Percentiles rank a stretch among this genome's conserved stretches.
Conservation (phyloP, 2,888 invertebrate genomes). For the Leucoma salicis region DNA sequence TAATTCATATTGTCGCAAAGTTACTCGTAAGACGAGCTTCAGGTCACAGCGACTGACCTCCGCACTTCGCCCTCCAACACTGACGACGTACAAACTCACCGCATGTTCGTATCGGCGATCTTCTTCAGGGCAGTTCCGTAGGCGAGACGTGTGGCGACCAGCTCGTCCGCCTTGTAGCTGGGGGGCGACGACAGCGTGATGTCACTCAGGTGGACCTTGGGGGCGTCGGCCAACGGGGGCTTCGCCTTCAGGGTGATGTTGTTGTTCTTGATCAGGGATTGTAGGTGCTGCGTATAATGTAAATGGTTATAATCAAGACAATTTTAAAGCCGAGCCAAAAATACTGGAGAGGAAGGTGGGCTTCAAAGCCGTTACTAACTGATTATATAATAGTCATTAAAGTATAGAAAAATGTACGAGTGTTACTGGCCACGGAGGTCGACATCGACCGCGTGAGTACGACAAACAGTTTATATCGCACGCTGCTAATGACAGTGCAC, state of each 20-base stretch:
- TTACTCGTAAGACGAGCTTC: too few species aligned
- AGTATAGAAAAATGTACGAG: conserved; percentile 38
- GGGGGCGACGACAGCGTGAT: conserved; percentile 91
- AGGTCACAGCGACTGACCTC: too few species aligned
- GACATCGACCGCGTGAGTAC: conserved; percentile 45
- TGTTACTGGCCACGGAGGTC: conserved; percentile 49
- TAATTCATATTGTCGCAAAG: too few species aligned
- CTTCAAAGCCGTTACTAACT: too few species aligned
- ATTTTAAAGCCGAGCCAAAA: background rate
- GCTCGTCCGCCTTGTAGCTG: conserved; percentile 88
- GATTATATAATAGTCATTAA: too few species aligned
- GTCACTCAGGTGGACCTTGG: conserved; percentile 83
- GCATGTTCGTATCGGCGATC: conserved; percentile 86
- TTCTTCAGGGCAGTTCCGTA: conserved; percentile 97
- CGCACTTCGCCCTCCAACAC: too few species aligned
- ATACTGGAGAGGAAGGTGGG: too few species aligned
- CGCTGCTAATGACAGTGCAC: conserved; percentile 6
- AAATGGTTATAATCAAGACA: background rate
- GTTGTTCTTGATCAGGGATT: conserved; percentile 85
- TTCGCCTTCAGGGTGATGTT: conserved; percentile 83
- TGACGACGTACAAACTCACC: too few species aligned
- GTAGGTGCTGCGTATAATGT: conserved; percentile 54
- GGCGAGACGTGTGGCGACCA: conserved; percentile 94
- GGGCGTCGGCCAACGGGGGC: conserved; percentile 86
- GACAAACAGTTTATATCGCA: conserved; percentile 37